These are phyloP conservation scores for Eueides isabella DNA, from an alignment of 1,140 invertebrate species.

Conservation along the genomic window DNA sequence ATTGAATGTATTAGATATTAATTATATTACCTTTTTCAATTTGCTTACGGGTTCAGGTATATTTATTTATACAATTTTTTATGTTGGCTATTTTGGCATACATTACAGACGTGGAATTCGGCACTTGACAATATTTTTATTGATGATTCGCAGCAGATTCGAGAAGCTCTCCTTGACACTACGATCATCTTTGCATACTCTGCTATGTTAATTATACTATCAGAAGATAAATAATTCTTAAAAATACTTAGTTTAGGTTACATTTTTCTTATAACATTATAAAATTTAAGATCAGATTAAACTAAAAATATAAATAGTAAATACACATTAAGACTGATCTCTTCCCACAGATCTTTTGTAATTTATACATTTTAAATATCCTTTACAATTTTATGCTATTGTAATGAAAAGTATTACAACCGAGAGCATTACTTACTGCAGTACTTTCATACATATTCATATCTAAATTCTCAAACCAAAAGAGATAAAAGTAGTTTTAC, in stretches of 20 bases:
- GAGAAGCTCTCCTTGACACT: too few relatives aligned
- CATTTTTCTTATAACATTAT: constrained; percentile 18
- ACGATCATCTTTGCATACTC: too few relatives aligned
- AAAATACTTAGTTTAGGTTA: too few relatives aligned
- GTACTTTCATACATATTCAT: constrained; percentile 74
- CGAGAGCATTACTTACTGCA: constrained; percentile 68
- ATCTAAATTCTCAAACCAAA: constrained; percentile 70
- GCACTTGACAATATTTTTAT: too few relatives aligned
- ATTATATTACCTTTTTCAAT: background rate
- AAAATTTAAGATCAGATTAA: background rate
- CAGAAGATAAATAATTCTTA: too few relatives aligned
- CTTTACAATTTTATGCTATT: constrained; percentile 64
- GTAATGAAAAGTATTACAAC: constrained; percentile 65
- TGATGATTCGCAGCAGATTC: too few relatives aligned
- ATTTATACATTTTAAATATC: constrained; percentile 22
- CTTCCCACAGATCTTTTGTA: constrained; percentile 3
- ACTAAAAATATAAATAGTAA: background rate
- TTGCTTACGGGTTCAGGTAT: background rate
- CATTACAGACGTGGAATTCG: too few relatives aligned
- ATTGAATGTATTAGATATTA: background rate
- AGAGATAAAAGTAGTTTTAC: constrained; percentile 79
- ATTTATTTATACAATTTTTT: background rate
- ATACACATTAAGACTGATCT: background rate
- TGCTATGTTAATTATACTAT: too few relatives aligned
- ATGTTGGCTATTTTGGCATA: background rate